A percentile compares a stretch with the other conserved stretches of the same genome.
Conservation (phyloP, 1,140 invertebrate species). For the Cyclargus thomasi region DNA sequence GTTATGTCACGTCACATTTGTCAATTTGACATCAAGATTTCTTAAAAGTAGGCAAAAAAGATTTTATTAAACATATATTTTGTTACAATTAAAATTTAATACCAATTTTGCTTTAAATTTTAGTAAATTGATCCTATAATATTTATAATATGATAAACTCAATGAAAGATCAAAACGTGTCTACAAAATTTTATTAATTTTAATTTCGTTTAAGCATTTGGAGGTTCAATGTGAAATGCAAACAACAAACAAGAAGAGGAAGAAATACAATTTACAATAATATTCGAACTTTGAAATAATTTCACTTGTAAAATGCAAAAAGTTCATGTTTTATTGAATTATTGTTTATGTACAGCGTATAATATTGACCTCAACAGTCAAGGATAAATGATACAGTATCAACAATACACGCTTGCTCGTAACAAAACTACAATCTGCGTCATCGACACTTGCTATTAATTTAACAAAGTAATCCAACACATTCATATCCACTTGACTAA, state of each 20-base stretch:
- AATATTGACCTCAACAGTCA: not conserved
- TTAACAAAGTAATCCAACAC: not conserved
- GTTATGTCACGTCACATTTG: not conserved
- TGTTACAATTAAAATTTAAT: not conserved
- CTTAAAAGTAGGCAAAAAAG: not conserved
- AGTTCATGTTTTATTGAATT: no score
- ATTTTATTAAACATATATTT: no score
- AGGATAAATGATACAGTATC: not conserved
- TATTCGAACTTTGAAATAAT: not conserved
- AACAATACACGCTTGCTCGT: not conserved
- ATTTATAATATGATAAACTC: no score
- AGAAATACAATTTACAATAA: not conserved
- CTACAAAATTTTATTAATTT: no score
- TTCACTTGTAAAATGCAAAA: not conserved
- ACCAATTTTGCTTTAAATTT: slow-evolving; percentile 9
- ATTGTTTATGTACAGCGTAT: not conserved
- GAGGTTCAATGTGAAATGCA: no score
- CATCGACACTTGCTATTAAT: not conserved
- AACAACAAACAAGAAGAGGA: not conserved
- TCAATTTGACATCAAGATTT: not conserved
- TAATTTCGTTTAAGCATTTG: no score
- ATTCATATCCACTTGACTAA: not conserved
- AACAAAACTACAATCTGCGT: not conserved
- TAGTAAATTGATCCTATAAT: no score
- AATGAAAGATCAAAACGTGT: no score